Conservation (phyloP, 2,797 vertebrate genomes). For the Alcedo quadribrachys region DNA sequence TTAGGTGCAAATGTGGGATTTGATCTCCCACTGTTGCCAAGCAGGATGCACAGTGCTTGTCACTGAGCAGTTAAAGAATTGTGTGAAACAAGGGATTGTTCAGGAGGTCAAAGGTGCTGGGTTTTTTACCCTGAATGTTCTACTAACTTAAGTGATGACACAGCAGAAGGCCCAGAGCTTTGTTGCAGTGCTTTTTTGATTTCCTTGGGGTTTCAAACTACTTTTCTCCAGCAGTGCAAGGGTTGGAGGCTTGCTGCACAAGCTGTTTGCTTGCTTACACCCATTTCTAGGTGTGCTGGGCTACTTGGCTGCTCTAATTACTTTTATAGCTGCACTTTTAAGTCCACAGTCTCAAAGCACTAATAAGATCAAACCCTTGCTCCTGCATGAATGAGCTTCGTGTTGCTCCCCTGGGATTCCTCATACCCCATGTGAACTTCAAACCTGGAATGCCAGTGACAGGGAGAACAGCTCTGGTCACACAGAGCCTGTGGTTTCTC, state of each 20-base stretch:
- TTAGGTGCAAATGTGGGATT: neutral
- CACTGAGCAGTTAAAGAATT: neutral
- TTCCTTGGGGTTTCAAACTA: neutral
- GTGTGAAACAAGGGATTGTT: neutral
- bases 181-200: neutral
- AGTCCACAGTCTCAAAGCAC: neutral
- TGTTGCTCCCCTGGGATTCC: neutral
- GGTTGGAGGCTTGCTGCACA: neutral
- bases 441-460: neutral
- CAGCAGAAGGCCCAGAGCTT: neutral
- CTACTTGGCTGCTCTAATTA: neutral
- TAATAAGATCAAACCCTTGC: neutral
- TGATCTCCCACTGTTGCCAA: neutral
- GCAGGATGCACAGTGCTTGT: neutral
- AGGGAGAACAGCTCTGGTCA: neutral
- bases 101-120: neutral
- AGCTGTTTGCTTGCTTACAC: neutral
- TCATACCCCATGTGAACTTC: neutral
- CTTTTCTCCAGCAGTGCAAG: neutral
- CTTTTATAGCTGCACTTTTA: neutral
- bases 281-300: neutral
- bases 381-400: neutral
- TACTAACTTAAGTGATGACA: neutral
- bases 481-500: neutral
- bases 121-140: neutral